These are phyloP conservation scores for Mythimna lalbum DNA, from an alignment of 2,888 invertebrate species.

Conservation along the genomic window DNA sequence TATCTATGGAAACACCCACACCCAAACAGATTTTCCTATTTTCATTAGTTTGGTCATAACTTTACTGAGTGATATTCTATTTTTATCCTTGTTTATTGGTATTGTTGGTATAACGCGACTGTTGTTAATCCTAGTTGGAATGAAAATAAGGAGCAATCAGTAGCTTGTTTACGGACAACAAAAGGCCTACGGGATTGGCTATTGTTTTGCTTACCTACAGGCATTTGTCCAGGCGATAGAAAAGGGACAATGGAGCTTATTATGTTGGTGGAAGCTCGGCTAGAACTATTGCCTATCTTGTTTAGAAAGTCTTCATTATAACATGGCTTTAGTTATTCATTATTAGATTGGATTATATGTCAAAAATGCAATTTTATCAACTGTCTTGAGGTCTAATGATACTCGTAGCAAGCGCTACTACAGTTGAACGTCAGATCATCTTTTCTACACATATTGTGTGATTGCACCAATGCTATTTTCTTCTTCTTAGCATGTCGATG, in stretches of 20 bases:
- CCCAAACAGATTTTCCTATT: neutral
- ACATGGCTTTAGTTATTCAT: neutral
- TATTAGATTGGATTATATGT: too few species aligned
- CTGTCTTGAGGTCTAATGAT: too few species aligned
- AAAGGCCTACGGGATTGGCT: constrained; percentile 23
- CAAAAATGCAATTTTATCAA: too few species aligned
- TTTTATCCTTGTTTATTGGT: neutral
- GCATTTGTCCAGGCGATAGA: neutral
- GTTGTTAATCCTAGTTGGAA: neutral
- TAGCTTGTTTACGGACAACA: constrained; percentile 13
- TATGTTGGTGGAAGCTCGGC: neutral
- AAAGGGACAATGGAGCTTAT: neutral
- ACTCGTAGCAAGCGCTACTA: too few species aligned
- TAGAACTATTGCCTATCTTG: neutral
- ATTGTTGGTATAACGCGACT: neutral
- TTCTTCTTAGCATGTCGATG: too few species aligned
- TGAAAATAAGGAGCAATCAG: constrained; percentile 9
- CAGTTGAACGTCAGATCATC: too few species aligned
- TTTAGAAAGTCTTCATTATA: neutral
- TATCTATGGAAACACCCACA: neutral
- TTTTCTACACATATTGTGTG: too few species aligned
- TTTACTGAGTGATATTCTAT: neutral
- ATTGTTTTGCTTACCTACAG: constrained; percentile 23
- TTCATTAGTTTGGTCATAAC: neutral
- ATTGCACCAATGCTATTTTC: too few species aligned